These are phyloP conservation scores for Oscheius sp. DNA, from an alignment of 2,888 invertebrate species.

Conservation along the genomic window DNA sequence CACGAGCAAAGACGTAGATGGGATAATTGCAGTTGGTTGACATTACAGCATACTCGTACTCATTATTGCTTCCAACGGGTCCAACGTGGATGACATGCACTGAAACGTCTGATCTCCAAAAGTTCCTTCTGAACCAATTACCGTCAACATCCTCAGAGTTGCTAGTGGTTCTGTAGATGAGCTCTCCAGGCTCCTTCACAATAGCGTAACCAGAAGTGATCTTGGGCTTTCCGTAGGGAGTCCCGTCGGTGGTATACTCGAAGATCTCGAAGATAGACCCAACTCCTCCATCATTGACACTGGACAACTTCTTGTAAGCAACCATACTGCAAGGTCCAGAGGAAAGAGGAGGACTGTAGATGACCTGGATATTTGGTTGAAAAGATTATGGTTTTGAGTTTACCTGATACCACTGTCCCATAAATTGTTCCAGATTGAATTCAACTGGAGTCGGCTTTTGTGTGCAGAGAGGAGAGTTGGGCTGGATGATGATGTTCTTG, in stretches of 20 bases:
- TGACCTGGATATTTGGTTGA: constrained; percentile 52
- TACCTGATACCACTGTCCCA: constrained; percentile 73
- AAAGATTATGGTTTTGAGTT: background rate
- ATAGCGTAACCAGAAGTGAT: constrained; percentile 73
- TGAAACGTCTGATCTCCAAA: constrained; percentile 38
- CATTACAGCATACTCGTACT: constrained; percentile 73
- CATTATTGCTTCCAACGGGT: constrained; percentile 65
- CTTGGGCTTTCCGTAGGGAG: constrained; percentile 72
- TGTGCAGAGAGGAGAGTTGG: constrained; percentile 71
- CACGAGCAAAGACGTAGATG: constrained; percentile 73
- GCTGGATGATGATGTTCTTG: constrained; percentile 72
- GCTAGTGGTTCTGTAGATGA: constrained; percentile 72
- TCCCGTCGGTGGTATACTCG: constrained; percentile 74
- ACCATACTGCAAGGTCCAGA: constrained; percentile 73
- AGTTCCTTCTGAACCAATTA: constrained; percentile 32
- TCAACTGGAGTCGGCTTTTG: constrained; percentile 72
- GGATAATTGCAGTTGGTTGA: constrained; percentile 74
- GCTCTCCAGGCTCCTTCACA: constrained; percentile 71
- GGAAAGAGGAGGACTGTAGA: constrained; percentile 73
- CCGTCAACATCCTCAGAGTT: constrained; percentile 72
- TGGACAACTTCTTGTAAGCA: constrained; percentile 72
- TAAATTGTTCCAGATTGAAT: constrained; percentile 69
- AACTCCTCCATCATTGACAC: constrained; percentile 66
- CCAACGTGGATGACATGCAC: constrained; percentile 72
- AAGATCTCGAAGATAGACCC: constrained; percentile 73